Evolutionary conservation across 2,888 invertebrate genomes (phyloP), one percentile per base, ranked within the genome.

Genomic region (Harpalus rufipes): DNA sequence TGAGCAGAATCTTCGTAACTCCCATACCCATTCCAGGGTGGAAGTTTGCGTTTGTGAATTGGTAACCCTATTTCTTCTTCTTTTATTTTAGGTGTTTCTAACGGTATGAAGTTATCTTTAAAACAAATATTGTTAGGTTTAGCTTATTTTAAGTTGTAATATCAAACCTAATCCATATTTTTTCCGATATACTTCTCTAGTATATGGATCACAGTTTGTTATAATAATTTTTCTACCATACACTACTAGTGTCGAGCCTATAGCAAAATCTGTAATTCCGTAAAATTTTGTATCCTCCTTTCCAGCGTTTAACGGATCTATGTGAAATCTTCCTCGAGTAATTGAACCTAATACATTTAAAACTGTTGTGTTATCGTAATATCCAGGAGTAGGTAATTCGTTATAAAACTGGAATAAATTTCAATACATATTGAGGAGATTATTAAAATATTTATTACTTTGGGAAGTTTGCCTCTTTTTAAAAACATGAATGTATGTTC

Each of bases 11-110:
- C 98, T 86, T 97, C 97, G 89, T 96, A 96, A 0, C 95, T 94
- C 0, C 98, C 98, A 91, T 95, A 97, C 1, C 98, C 98, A 89
- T 97, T 98, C 94, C 96, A 98, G 0, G 97, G 97, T 0, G 98
- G 97, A 65, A 96, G 89, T 87, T 93, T 90, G 0, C 93, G 90
- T 25, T 92, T 91, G 2, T 89, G 89, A 65, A 91, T 86, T 1
- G 87, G 88, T 76, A 91, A 88, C 84, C 91, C 88, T 8, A 84
- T 80, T 12, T 86, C 85, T 14, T 91, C 90, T 51, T 89, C 88
- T 80, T 88, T 88, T 58, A 87, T 89, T 78, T 86, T 87, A 1
- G 95, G 95, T 80, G 91, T 89, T 21, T 91, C 88, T 7, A 94
- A 89, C 0, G 95, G 93, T 3, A 93, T 93, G 88, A 96, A 95